A percentile compares a stretch with the other conserved stretches of the same genome.
Conservation (phyloP, 2,113 vertebrate species). For the Ictalurus furcatus region DNA sequence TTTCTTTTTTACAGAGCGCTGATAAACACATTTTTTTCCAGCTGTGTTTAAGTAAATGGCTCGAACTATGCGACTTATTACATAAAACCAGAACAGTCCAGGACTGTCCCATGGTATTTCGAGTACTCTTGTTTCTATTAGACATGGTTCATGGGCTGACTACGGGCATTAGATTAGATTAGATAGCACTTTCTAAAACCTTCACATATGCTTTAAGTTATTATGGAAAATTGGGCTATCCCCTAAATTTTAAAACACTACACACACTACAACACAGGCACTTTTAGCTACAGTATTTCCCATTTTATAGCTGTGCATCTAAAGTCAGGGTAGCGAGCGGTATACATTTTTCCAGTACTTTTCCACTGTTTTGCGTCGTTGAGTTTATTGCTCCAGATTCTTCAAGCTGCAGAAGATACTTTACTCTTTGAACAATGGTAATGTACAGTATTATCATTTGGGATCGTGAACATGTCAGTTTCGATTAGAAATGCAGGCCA, state of each 20-base stretch:
- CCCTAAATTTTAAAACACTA: neutral
- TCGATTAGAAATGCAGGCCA: constrained; percentile 56
- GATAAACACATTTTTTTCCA: neutral
- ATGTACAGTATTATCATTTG: constrained; percentile 49
- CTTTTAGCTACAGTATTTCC: neutral
- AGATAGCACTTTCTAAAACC: constrained; percentile 29
- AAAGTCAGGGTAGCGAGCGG: neutral
- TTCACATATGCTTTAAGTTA: constrained; percentile 31
- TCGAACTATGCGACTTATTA: neutral
- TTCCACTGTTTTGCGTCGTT: neutral
- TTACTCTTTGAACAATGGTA: neutral
- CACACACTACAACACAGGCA: neutral
- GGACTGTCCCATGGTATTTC: neutral
- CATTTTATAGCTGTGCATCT: neutral
- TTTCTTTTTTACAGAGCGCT: neutral
- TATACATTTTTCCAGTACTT: neutral
- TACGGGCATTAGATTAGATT: constrained; percentile 17
- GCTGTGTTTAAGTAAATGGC: neutral
- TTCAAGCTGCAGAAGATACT: neutral
- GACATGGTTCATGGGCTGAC: constrained; percentile 38
- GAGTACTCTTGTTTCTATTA: constrained; percentile 10
- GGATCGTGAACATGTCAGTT: constrained; percentile 57
- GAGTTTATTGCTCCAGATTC: neutral
- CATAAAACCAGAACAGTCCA: neutral
- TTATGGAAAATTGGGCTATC: constrained; percentile 6